Evolutionary conservation across 2,113 vertebrate species (phyloP).

Genomic region (Gnathonemus longibarbis): DNA sequence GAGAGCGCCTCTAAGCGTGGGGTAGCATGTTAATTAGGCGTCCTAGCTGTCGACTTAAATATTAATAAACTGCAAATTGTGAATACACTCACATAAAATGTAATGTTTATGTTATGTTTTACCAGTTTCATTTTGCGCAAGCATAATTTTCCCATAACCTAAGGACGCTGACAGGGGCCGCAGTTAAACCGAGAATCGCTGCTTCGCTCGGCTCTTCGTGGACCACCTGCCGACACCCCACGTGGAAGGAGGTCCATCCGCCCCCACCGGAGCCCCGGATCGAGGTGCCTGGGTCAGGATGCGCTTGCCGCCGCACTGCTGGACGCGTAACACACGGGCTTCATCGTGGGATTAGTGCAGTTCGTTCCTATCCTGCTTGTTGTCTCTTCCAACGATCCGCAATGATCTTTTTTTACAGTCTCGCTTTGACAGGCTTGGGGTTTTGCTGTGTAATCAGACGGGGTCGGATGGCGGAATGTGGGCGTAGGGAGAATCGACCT

Average conservation of each 20-base stretch:
- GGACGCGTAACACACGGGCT: neutral
- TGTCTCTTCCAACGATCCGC: neutral
- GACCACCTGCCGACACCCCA: neutral
- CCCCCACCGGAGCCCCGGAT: neutral
- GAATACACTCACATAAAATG: neutral
- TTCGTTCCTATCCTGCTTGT: neutral
- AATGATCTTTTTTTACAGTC: neutral
- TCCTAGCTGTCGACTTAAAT: neutral
- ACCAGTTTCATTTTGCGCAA: neutral
- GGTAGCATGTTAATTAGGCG: neutral
- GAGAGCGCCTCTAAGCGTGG: neutral
- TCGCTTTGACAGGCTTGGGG: neutral
- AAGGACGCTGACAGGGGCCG: neutral
- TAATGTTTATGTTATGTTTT: neutral
- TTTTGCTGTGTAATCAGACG: conserved; percentile 12
- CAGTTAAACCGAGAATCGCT: neutral
- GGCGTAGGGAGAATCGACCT: neutral
- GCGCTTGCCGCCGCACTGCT: too few species aligned
- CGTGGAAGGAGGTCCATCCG: neutral
- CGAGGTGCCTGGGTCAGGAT: neutral
- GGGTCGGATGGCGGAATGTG: neutral
- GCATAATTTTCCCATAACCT: neutral
- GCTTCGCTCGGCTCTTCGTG: neutral
- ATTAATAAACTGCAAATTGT: neutral
- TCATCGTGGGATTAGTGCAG: neutral